Evolutionary conservation across 1,140 invertebrate species (phyloP).

Genomic region (Cydia amplana): DNA sequence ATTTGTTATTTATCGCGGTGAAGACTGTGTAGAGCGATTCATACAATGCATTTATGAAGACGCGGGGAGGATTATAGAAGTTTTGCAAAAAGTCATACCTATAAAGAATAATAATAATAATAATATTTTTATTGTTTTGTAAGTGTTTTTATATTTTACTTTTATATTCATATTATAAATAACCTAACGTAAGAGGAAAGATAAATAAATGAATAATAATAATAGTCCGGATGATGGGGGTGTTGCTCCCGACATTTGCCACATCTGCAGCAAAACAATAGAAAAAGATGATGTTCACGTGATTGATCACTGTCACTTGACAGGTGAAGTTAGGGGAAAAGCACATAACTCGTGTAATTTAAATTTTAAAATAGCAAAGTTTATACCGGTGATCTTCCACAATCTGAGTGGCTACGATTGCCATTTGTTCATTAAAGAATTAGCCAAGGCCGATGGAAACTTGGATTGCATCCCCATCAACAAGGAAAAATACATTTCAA

Average conservation of each 20-base stretch:
- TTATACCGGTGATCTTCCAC: slow-evolving; percentile 42
- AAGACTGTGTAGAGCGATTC: slow-evolving; percentile 21
- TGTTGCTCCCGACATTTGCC: slow-evolving; percentile 36
- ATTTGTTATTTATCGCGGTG: slow-evolving; percentile 33
- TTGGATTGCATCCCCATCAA: slow-evolving; percentile 26
- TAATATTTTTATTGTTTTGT: too few species aligned
- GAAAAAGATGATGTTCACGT: slow-evolving; percentile 39
- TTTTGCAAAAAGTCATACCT: background rate
- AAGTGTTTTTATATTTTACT: too few species aligned
- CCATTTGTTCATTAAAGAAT: slow-evolving; percentile 37
- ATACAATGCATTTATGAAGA: background rate
- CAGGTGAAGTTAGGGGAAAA: slow-evolving; percentile 53
- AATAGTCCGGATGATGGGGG: too few species aligned
- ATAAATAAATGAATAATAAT: too few species aligned
- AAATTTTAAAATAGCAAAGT: slow-evolving; percentile 46
- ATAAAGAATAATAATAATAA: too few species aligned
- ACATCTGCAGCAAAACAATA: slow-evolving; percentile 48
- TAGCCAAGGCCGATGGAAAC: slow-evolving; percentile 17
- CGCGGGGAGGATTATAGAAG: too few species aligned
- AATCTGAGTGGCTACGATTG: slow-evolving; percentile 40
- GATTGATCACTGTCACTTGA: slow-evolving; percentile 59
- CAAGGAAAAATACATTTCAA: slow-evolving; percentile 36
- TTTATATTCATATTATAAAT: too few species aligned
- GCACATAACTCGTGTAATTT: slow-evolving; percentile 64
- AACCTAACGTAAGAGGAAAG: too few species aligned